These are phyloP conservation scores for Scrobipalpa costella DNA, from an alignment of 2,888 invertebrate species.

Conservation along the genomic window DNA sequence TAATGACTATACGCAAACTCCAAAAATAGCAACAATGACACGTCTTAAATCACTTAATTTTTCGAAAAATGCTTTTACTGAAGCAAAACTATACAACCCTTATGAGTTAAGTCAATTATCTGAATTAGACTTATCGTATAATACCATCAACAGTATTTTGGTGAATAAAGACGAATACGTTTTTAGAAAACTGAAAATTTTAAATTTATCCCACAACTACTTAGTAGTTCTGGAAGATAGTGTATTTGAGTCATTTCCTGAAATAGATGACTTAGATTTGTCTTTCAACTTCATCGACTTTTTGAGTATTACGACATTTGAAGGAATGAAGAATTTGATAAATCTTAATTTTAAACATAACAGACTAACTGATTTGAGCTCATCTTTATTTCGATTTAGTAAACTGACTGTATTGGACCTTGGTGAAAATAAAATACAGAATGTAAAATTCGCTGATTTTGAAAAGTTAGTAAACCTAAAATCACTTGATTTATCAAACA, in stretches of 20 bases:
- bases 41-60: conserved; percentile 48
- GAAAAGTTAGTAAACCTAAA: conserved; percentile 44
- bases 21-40: conserved; percentile 42
- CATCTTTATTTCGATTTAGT: conserved; percentile 53
- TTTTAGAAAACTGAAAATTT: conserved; percentile 42
- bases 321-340: conserved; percentile 51
- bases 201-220: conserved; percentile 57
- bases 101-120: conserved; percentile 39
- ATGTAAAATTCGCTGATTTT: conserved; percentile 47
- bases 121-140: conserved; percentile 57
- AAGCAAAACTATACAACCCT: conserved; percentile 47
- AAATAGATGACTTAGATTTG: conserved; percentile 43
- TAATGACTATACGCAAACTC: conserved; percentile 40
- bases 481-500: conserved; percentile 50
- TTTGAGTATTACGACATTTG: conserved; percentile 50
- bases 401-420: conserved; percentile 49
- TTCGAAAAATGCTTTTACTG: conserved; percentile 46
- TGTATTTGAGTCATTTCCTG: conserved; percentile 45
- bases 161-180: conserved; percentile 30
- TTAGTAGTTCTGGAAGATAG: conserved; percentile 47
- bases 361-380: conserved; percentile 49
- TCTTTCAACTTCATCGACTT: conserved; percentile 53
- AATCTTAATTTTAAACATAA: conserved; percentile 55
- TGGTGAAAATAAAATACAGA: conserved; percentile 49
- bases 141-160: conserved; percentile 47